Evolutionary conservation across 2,113 vertebrate genomes (phyloP), one percentile per base, ranked within the genome.

Genomic region (Anoura caudifer): DNA sequence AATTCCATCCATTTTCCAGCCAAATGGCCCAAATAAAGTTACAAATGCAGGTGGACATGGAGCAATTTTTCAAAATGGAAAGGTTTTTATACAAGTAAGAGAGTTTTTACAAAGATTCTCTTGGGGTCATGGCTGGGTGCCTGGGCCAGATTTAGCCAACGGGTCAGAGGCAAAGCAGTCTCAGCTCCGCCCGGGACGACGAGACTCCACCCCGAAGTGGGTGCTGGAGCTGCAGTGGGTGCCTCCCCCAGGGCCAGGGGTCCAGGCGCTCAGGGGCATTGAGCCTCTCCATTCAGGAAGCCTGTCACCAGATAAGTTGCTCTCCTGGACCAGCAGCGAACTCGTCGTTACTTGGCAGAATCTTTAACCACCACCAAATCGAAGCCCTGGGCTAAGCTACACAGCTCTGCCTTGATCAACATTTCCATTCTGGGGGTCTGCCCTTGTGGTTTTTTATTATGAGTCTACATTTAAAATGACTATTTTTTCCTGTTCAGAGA

Each of bases 51-150:
- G 17, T 77, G 24, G 47, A 95, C 47, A 43, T 90, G 86, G 94
- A 95, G 33, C 4, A 1, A 2, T 90, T 98, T 97, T 95, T 90
- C 95, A 94, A 94, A 94, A 70, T 82, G 54, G 59, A 89, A 96
- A 97, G 94, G 89, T 95, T 96, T 97, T 98, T 97, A 96, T 94
- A 69, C 89, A 96, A 97, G 90, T 91, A 90, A 82, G 14, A 14
- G 15, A 63, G 47, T 96, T 97, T 93, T 91, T 38, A 41, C 83
- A 73, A 72, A 91, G 75, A 94, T 87, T 54, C 12, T 91, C 72
- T 90, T 67, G 67, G 70, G 70, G 76, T 72, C 56, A 26, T 75
- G 82, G 86, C 86, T 94, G 45, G n/a, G 15, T 91, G 82, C 91
- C 91, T 70, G 67, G 36, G 38, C 77, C 93, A 96, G 92, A 92